Evolutionary conservation across 2,113 vertebrate species (phyloP).

Genomic region (Pedionomus torquatus): DNA sequence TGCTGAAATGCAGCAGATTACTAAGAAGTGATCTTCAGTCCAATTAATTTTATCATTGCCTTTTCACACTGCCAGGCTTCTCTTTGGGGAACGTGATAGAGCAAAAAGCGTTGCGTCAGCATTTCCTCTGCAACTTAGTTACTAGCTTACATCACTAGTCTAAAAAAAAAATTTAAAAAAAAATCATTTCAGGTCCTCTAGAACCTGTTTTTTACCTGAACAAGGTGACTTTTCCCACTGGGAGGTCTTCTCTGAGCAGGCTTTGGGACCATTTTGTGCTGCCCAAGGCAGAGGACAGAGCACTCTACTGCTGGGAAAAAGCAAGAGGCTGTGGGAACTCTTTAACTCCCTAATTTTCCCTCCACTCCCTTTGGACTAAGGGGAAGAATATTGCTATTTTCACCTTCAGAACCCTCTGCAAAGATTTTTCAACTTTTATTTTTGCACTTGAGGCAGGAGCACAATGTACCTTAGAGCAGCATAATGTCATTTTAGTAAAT

Average conservation of each 20-base stretch:
- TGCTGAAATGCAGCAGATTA: not conserved
- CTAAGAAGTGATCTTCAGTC: not conserved
- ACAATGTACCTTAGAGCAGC: fast-evolving
- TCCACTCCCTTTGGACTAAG: not conserved
- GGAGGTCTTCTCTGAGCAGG: not conserved
- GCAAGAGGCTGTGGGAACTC: fast-evolving
- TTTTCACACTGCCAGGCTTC: not conserved
- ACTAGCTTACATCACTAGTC: not conserved
- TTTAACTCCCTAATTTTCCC: not conserved
- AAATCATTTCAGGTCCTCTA: not conserved
- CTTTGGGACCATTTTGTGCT: no score
- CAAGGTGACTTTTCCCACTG: no score
- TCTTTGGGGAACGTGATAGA: not conserved
- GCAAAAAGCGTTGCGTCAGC: not conserved
- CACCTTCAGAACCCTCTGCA: not conserved
- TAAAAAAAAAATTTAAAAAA: not conserved
- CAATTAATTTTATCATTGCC: not conserved
- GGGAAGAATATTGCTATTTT: not conserved
- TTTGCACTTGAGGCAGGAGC: not conserved
- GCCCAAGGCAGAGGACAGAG: not conserved
- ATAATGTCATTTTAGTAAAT: not conserved
- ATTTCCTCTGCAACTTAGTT: fast-evolving
- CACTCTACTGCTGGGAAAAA: fast-evolving
- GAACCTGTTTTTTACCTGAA: not conserved
- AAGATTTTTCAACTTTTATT: not conserved